Base-by-base conservation (phyloP, 2,797 vertebrate species). In the Onychomys leucogaster region DNA sequence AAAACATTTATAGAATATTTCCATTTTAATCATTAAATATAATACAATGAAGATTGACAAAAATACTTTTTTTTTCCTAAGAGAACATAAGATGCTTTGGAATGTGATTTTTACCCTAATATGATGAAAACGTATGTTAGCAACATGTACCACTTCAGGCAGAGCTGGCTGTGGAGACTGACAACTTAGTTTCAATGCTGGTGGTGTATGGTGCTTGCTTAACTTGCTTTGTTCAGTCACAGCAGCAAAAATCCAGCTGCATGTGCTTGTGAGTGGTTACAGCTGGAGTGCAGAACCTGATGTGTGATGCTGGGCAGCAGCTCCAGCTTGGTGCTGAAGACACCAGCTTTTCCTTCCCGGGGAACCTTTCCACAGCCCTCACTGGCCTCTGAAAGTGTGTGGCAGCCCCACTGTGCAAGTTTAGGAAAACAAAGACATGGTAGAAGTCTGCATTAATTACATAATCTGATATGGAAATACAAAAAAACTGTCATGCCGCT, bases 221-320 rank as follows among this genome's bases (percentile, higher is more conserved):
- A 77, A 95, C 81, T 67, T 95, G 95, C 9, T 96, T 96, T 94
- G 95, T 96, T 46, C 80, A 94, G 6, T 89, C 37, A 46, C 29
- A 8, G 34, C 87, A 43, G 77, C 94, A 67, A 32, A 92, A 96
- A 95, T 97, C 96, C 96, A 98, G 97, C 94, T 89, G 88, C 96
- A 73, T 96, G 96, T 97, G 90, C 87, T 96, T 94, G 95, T 67
- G 92, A 98, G 97, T 86, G 96, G 97, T 98, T 97, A 97, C 97
- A 99, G 98, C 98, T 99, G 98, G 98, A 97, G 90, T 95, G 90
- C 95, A 95, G 32, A 96, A 75, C 77, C 77, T 92, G 94, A 86
- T 89, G 94, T 96, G 96, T 92, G 94, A 97, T 98, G 97, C 94
- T 96, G 97, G 97, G 91, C 96, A 90, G 98, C 98, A 98, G 98